Base-by-base conservation (phyloP, 1,140 invertebrate species). In the Drepana arcuata region DNA sequence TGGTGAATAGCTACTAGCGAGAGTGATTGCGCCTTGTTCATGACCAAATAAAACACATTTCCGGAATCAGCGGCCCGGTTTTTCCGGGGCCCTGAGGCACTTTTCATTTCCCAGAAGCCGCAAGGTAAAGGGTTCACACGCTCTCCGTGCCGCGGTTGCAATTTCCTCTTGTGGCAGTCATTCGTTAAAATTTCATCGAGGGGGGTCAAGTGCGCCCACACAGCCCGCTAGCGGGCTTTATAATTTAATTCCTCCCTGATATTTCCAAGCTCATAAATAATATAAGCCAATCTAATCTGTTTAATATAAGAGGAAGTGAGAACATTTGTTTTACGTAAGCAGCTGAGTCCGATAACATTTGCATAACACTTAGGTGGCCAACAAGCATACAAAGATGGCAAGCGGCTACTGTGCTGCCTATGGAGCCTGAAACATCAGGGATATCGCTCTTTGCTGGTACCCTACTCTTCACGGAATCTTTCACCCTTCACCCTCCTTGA, bases 171-270 rank as follows among this genome's bases (percentile, higher is more conserved):
- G 58, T 56, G 58, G 52, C 39, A 32, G 33, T 40, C 44, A 54
- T 61, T 67, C 63, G 57, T 65, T 68, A 68, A 68, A 68, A 56
- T 62, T 67, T 62, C 64, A 68, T 41, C 45, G 48, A 37, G 31
- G 42, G 41, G 61, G 50, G 49, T 56, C 44, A 59, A 65, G 52
- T 48, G 39, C 40, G 39, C 41, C 34, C 48, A 53, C 44, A 51
- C 36, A 34, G 36, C 26, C 33, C 30, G 30, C 45, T 26, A 15
- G 46, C 41, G 15, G 16, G 49, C 43, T 54, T 52, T 44, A 54
- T 54, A 53, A 53, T 51, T 57, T 51, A 61, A 58, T 58, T 65
- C 49, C 14, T 40, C 46, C 35, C 48, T 53, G 47, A 58, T 52
- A 62, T 60, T 62, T n/a, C 50, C 41, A 34, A 38, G 30, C 48